Base-by-base conservation (phyloP, 2,888 invertebrate species). In the Eilema depressum region DNA sequence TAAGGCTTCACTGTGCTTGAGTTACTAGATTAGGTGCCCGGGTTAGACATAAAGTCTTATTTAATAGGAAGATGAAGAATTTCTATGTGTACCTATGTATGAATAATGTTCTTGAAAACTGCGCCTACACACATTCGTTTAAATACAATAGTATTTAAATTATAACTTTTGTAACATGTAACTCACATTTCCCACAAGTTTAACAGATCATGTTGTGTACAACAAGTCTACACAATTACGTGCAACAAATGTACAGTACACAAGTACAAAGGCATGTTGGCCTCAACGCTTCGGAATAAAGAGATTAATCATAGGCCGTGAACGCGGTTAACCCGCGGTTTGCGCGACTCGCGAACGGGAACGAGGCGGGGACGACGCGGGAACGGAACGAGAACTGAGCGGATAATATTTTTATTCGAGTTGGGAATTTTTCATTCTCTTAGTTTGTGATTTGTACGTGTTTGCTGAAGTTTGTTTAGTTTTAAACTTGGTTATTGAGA, bases 231-330 rank as follows among this genome's bases (percentile, higher is more conserved):
- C 72, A 73, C 60, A 74, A 71, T 71, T 53, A 63, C 30, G 33
- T 63, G 75, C 63, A 77, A 77, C 74, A 77, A 78, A 78, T 64
- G 74, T 66, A 78, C 66, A 62, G 28, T 70, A 73, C 66, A 70
- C 66, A 75, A 71, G n/a, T 68, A 74, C 75, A 83, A 72, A 80
- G 79, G 82, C 59, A 17, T 78, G 76, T 70, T 75, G 64, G 66
- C 78, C 71, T 68, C 77, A 80, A 79, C 76, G 79, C 78, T 81
- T 80, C 63, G 76, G 83, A 78, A 80, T 86, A 83, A 84, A 85
- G 81, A 83, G 84, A 86, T 86, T 84, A 84, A 86, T 86, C 81
- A 83, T 82, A 78, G 83, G 76, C 76, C 69, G 74, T 79, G 76
- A 78, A 57, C 66, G 78, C 68, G 83, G 82, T 82, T 83, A 82